Evolutionary conservation across 1,140 invertebrate genomes (phyloP).

Genomic region (Cotesia typhae): DNA sequence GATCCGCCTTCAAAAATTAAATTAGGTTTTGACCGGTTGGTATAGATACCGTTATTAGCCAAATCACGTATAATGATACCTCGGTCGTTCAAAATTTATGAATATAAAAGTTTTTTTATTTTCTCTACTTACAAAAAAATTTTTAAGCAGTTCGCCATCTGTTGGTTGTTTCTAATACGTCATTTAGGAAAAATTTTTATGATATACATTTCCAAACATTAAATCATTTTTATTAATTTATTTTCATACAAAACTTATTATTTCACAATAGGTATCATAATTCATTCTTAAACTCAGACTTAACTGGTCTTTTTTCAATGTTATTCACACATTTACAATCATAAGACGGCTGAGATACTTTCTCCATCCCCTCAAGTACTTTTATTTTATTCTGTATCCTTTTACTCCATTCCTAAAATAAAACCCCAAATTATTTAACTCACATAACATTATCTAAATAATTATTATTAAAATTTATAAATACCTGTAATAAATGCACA

Average conservation of each 20-base stretch:
- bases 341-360: slow-evolving; percentile 71
- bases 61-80: too few relatives aligned
- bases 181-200: too few relatives aligned
- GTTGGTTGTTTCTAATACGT: too few relatives aligned
- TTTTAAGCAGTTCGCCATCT: too few relatives aligned
- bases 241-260: too few relatives aligned
- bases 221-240: too few relatives aligned
- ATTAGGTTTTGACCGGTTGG: background rate
- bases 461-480: slow-evolving; percentile 35
- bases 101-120: too few relatives aligned
- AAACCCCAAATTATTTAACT: slow-evolving; percentile 5
- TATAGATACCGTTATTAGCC: too few relatives aligned
- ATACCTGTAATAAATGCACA: slow-evolving; percentile 78
- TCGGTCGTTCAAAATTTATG: too few relatives aligned
- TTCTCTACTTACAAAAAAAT: too few relatives aligned
- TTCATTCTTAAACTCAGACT: slow-evolving; percentile 59
- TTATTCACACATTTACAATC: slow-evolving; percentile 65
- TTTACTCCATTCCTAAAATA: slow-evolving; percentile 77
- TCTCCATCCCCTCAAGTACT: slow-evolving; percentile 78
- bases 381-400: slow-evolving; percentile 70
- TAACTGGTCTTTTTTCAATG: background rate
- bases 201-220: too few relatives aligned
- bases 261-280: slow-evolving; percentile 46
- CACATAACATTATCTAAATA: background rate
- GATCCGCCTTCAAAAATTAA: too few relatives aligned